Evolutionary conservation across 2,113 vertebrate genomes (phyloP).

Genomic region (Erythrocercus mccallii): DNA sequence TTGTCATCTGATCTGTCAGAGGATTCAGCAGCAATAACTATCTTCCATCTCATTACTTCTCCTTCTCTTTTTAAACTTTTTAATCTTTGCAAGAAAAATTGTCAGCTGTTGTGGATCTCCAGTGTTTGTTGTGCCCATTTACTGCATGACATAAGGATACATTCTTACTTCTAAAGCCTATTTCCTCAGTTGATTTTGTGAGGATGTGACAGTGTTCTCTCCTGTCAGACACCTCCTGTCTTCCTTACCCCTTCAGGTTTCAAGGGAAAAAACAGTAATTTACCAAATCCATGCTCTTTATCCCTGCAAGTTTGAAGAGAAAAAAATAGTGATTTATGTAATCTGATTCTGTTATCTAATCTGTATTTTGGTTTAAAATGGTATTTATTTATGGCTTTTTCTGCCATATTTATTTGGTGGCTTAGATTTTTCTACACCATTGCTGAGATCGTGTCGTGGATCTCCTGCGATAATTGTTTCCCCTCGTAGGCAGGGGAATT

Average conservation of each 20-base stretch:
- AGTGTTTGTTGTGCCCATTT: background rate
- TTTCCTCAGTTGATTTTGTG: background rate
- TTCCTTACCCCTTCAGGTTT: background rate
- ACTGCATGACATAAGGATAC: background rate
- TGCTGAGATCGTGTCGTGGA: background rate
- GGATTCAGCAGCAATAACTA: slow-evolving; percentile 6
- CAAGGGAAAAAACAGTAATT: background rate
- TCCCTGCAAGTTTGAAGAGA: background rate
- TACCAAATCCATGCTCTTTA: background rate
- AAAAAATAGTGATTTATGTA: background rate
- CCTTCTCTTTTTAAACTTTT: background rate
- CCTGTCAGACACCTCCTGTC: background rate
- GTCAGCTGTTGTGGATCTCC: background rate
- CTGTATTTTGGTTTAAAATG: background rate
- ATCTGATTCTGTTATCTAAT: background rate
- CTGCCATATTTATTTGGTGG: background rate
- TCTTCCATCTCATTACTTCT: slow-evolving; percentile 18
- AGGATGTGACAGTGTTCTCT: background rate
- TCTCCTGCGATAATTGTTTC: background rate
- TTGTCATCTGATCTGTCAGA: slow-evolving; percentile 28
- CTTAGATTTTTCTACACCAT: background rate
- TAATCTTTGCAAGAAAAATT: background rate
- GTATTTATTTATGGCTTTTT: background rate
- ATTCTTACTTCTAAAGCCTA: background rate
- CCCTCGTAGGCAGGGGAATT: background rate